These are phyloP conservation scores for Seira musarum DNA, from an alignment of 2,888 invertebrate genomes.

Conservation along the genomic window DNA sequence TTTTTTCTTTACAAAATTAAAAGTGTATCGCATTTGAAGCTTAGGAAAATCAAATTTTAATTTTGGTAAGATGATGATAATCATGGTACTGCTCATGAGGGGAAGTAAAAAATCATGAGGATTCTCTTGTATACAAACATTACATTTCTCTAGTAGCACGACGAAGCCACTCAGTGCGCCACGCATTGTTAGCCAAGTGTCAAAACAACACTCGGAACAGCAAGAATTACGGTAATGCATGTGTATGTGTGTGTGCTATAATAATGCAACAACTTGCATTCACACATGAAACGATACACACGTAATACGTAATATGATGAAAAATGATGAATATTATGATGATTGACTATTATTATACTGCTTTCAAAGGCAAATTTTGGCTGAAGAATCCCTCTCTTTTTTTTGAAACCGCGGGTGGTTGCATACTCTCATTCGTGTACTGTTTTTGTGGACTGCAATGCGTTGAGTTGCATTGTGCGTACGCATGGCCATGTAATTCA, in stretches of 20 bases:
- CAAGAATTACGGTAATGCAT: slow-evolving; percentile 69
- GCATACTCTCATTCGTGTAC: too few species aligned
- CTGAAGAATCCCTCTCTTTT: slow-evolving; percentile 1
- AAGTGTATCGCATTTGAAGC: neutral
- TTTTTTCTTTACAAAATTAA: neutral
- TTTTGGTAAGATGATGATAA: too few species aligned
- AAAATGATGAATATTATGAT: slow-evolving; percentile 17
- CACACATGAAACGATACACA: slow-evolving; percentile 6
- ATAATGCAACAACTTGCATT: slow-evolving; percentile 20
- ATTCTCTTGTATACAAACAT: slow-evolving; percentile 38
- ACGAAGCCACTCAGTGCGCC: slow-evolving; percentile 59
- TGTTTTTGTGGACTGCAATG: too few species aligned
- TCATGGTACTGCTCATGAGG: slow-evolving; percentile 5
- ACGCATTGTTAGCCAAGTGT: slow-evolving; percentile 68
- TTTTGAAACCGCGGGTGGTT: slow-evolving; percentile 8
- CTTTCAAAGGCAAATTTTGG: neutral
- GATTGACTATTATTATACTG: slow-evolving; percentile 38
- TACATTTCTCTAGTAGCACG: slow-evolving; percentile 37
- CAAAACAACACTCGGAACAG: slow-evolving; percentile 69
- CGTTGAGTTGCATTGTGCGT: neutral
- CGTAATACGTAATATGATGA: slow-evolving; percentile 18
- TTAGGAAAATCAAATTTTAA: neutral
- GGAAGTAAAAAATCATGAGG: slow-evolving; percentile 20
- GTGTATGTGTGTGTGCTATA: slow-evolving; percentile 52
- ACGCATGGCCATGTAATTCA: neutral